Evolutionary conservation across 2,797 vertebrate species (phyloP), one percentile per base, ranked within the genome.

Genomic region (Natrix natrix): DNA sequence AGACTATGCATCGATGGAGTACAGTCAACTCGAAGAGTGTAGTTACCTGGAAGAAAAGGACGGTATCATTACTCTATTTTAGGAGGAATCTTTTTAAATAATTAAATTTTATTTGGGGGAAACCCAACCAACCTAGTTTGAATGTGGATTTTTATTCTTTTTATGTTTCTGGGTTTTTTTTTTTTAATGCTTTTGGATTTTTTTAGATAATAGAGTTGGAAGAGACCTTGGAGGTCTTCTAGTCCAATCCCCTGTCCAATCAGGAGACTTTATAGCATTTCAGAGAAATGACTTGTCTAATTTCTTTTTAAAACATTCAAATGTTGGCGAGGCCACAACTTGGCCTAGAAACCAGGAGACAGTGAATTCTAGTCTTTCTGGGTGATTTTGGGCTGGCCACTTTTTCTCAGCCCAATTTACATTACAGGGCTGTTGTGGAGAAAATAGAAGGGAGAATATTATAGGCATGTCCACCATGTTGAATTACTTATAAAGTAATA

Each of bases 21-120:
- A 95, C 99, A 99, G 96, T 99, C 99, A 16, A 99, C 98, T 96
- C 99, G 98, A 93, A 99, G 96, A 0, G 99, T 99, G 96, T 99
- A 99, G 98, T 99, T 99, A 86, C 99, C 99, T 99, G 93, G 94
- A 97, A 97, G 87, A 93, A 1, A 96, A 78, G 8, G 11, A 54
- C 0, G 0, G 54, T 90, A 86, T 95, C 8, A 22, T 13, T 20
- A 86, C 37, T 63, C 2, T 63, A 28, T 24, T 86, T 63, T 32
- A 17, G 83, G 17, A 83, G 37, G 74, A 11, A 48, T 83, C 20
- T 20, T 83, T 48, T 74, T 37, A 78, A 7, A 22, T 14, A 22
- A 83, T 12, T 16, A 4, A 17, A 48, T 43, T 17, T 17, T 16
- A 43, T n/a, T 17, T 87, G 28, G 26, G 0, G 20, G 74, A 24